Percentiles rank a stretch among this genome's conserved stretches.
Conservation (phyloP, 2,797 vertebrate genomes). For the Scolopax rusticola region DNA sequence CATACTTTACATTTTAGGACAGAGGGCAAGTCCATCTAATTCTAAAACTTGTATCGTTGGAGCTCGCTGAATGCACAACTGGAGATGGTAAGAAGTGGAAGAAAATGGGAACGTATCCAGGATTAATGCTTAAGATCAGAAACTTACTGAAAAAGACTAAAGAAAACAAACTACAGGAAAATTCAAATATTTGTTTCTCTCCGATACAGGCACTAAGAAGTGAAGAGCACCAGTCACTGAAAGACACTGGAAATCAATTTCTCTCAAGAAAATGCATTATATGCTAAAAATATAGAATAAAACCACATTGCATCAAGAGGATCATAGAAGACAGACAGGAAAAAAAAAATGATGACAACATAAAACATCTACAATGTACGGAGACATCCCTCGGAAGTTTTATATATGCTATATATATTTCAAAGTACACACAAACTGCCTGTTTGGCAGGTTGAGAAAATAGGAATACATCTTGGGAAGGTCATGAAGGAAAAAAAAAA, state of each 20-base stretch:
- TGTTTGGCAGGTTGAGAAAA: conserved; percentile 54
- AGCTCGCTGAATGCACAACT: background rate
- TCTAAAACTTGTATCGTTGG: background rate
- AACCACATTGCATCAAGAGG: conserved; percentile 6
- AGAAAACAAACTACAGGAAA: conserved; percentile 15
- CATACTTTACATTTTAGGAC: background rate
- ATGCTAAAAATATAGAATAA: background rate
- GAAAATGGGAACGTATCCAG: background rate
- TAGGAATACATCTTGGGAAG: conserved; percentile 70
- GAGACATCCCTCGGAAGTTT: conserved; percentile 45
- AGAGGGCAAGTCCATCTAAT: background rate
- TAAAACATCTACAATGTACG: background rate
- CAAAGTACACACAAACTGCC: conserved; percentile 51
- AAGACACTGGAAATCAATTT: background rate
- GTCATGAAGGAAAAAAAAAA: background rate
- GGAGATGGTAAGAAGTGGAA: background rate
- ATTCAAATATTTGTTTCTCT: conserved; percentile 14
- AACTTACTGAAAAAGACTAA: background rate
- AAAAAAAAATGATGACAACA: background rate
- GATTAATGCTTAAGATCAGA: background rate
- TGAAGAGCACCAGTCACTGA: background rate
- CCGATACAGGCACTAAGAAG: background rate
- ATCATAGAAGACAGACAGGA: background rate
- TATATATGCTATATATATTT: conserved; percentile 46
- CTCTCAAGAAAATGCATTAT: conserved; percentile 17